These are phyloP conservation scores for Isurus oxyrinchus DNA, from an alignment of 2,113 vertebrate species.

Conservation along the genomic window DNA sequence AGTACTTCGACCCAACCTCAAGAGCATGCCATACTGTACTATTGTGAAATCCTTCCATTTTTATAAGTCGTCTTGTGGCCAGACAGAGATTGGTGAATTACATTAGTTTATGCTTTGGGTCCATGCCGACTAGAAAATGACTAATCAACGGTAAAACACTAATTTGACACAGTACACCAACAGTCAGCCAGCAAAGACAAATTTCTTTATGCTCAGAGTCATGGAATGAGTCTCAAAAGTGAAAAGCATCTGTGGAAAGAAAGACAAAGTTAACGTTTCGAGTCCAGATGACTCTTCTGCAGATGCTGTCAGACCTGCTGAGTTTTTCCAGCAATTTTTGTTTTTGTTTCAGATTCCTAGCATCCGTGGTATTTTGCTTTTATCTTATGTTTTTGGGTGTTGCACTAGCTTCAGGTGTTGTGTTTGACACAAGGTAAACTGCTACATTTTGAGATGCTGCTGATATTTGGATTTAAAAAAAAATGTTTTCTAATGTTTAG, in stretches of 20 bases:
- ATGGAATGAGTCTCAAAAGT: background rate
- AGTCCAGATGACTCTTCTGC: too few relatives aligned
- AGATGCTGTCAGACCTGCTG: too few relatives aligned
- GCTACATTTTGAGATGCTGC: background rate
- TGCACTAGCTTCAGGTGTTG: background rate
- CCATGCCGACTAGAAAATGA: background rate
- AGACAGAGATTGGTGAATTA: background rate
- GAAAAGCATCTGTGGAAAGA: background rate
- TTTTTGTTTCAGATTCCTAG: too few relatives aligned
- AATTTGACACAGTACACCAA: background rate
- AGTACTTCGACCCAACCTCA: background rate
- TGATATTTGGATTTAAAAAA: background rate
- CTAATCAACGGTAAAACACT: background rate
- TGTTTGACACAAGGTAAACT: background rate
- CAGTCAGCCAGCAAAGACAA: background rate
- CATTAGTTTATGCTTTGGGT: background rate
- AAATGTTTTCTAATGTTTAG: background rate
- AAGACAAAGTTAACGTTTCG: too few relatives aligned
- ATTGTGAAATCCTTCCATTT: background rate
- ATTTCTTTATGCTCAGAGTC: background rate
- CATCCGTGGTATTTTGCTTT: too few relatives aligned
- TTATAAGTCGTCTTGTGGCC: background rate
- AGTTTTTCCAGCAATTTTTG: too few relatives aligned
- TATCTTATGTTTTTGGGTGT: background rate
- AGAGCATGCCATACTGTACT: background rate